Evolutionary conservation across 2,888 invertebrate genomes (phyloP), one percentile per base, ranked within the genome.

Genomic region (Eupithecia inturbata): DNA sequence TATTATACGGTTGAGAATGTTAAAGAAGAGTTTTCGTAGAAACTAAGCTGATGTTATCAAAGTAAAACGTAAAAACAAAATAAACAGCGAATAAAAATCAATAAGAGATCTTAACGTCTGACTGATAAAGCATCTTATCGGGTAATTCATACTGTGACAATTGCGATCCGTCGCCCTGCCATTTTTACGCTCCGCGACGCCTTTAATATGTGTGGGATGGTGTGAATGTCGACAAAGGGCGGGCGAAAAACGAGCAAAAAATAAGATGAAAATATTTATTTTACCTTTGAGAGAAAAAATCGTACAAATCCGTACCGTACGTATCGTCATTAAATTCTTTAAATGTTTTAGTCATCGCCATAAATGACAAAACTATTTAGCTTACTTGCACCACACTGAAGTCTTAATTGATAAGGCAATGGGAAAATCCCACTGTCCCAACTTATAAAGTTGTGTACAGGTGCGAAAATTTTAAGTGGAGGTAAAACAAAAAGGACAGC

Each of bases 171-270:
- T 82, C 82, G 83, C 79, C 79, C 77, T 82, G 79, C 81, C 84
- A 88, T 88, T 88, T 86, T 84, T 84, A 82, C 83, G 82, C 77
- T 82, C 83, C 80, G 80, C 78, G 82, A 84, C 81, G 82, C 80
- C 83, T 85, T 86, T 82, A 80, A 80, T 82, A 82, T 82, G 80
- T 79, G 14, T 69, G 66, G 31, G 19, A 31, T 75, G 81, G 83
- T 70, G 4, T 71, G 82, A 81, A 79, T 72, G 5, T 82, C 0
- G 72, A 76, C 68, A 41, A 16, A 41, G 68, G 57, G 28, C 28
- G 31, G 28, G 22, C 26, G 22, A 5, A 31, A 63, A 28, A 14
- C 26, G 16, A 33, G 22, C 49, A 10, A 53, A 53, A 53, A 53
- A 53, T 53, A 22, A 22, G 22, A 16, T 49, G n/a, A 53, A 10